A percentile compares a stretch with the other conserved stretches of the same genome.
Conservation (phyloP, 2,797 vertebrate genomes). For the Paramormyrops hopkinsi region DNA sequence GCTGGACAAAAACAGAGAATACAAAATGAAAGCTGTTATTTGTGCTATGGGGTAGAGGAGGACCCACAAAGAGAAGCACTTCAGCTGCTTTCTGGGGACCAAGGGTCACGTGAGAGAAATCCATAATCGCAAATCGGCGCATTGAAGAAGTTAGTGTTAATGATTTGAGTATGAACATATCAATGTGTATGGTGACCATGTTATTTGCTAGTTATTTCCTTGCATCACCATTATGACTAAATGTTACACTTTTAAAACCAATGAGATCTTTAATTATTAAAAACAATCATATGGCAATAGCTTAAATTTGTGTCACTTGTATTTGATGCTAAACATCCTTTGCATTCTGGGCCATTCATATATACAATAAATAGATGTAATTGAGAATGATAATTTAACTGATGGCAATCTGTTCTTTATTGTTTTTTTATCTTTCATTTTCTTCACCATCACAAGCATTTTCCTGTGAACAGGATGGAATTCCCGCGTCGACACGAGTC, state of each 20-base stretch:
- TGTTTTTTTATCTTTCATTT: neutral
- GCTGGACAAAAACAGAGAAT: neutral
- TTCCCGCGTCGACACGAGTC: neutral
- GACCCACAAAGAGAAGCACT: neutral
- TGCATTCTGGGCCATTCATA: neutral
- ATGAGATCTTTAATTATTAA: neutral
- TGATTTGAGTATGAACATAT: neutral
- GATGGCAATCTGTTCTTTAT: neutral
- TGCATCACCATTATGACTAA: neutral
- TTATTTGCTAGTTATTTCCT: neutral
- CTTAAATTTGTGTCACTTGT: neutral
- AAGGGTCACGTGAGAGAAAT: neutral
- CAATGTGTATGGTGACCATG: neutral
- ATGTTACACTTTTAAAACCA: neutral
- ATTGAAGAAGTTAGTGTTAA: neutral
- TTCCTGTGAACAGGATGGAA: neutral
- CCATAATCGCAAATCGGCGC: neutral
- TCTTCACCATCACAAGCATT: neutral
- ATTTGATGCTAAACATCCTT: neutral
- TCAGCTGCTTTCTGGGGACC: neutral
- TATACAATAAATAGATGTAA: neutral
- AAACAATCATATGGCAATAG: neutral
- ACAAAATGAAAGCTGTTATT: neutral
- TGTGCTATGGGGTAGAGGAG: neutral
- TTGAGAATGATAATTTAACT: conserved; percentile 11